Evolutionary conservation across 2,888 invertebrate species (phyloP).

Genomic region (Tiliacea aurago): DNA sequence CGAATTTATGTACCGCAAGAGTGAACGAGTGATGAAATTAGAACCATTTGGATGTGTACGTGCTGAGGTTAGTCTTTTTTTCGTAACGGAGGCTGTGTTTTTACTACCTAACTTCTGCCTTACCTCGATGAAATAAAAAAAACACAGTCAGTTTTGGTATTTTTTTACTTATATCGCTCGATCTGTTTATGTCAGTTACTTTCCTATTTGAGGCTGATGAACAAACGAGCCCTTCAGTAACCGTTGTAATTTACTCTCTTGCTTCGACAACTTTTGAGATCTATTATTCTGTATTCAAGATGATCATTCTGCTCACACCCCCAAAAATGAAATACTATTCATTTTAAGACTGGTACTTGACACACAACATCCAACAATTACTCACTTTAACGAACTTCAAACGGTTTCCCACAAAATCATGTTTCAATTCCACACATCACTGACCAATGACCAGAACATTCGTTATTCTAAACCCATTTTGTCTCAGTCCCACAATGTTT

Average conservation of each 20-base stretch:
- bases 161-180: not conserved
- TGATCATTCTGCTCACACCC: not conserved
- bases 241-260: not conserved
- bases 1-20: slow-evolving; percentile 77
- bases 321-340: not conserved
- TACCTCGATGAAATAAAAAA: not conserved
- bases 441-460: slow-evolving; percentile 58
- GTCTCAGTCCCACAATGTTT: slow-evolving; percentile 35
- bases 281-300: not conserved
- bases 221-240: not conserved
- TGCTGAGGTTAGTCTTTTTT: slow-evolving; percentile 34
- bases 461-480: slow-evolving; percentile 36
- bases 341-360: slow-evolving; percentile 35
- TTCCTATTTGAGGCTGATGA: not conserved
- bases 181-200: not conserved
- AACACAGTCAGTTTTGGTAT: not conserved
- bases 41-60: slow-evolving; percentile 53
- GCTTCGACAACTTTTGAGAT: not conserved
- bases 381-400: slow-evolving; percentile 45
- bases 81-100: not conserved
- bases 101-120: not conserved
- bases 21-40: slow-evolving; percentile 68
- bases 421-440: slow-evolving; percentile 69
- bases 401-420: slow-evolving; percentile 76
- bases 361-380: slow-evolving; percentile 45